Base-by-base conservation (phyloP, 2,888 invertebrate genomes). In the Sarcophaga variegata region DNA sequence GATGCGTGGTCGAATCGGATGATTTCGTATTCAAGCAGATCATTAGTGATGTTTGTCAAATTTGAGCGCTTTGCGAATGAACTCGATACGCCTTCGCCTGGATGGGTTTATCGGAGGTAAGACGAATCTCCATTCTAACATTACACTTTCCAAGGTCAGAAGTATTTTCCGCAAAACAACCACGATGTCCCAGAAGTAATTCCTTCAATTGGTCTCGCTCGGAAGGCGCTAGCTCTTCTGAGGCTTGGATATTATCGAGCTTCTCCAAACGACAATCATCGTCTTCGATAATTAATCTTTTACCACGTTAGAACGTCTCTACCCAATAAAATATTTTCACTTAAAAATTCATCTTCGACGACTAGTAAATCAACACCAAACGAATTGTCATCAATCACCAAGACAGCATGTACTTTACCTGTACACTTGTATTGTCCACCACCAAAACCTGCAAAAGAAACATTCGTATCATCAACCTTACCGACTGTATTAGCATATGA, bases 61-160 rank as follows among this genome's bases (percentile, higher is more conserved):
- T 3, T 27, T 27, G 27, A 27, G 27, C 27, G 27, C 27, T 27
- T 27, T 27, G 27, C 10, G 83, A 78, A 20, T 84, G 74, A 14
- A 83, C 6, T 4, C 85, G 74, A 66, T 88, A 88, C 17, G 83
- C 81, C 47, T 88, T 87, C 11, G 17, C 14, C 64, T 64, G 66
- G 17, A 86, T 59, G 0, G 83, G 81, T 1, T 62, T 66, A 22
- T 83, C 64, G 12, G 83, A 59, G 6, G 72, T 64, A 25, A 85
- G 17, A 54, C 27, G 14, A 12, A 85, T 88, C n/a, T 80, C 20
- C 74, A 83, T 85, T 72, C 78, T 77, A 0, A 83, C 64, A n/a
- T n/a, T 72, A 25, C 63, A 69, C 49, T 64, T 67, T n/a, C 66
- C 69, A 22, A 79, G 47, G 11, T 74, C 54, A 25, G 47, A 62